Evolutionary conservation across 2,888 invertebrate species (phyloP), one percentile per base, ranked within the genome.

Genomic region (Pyralis farinalis): DNA sequence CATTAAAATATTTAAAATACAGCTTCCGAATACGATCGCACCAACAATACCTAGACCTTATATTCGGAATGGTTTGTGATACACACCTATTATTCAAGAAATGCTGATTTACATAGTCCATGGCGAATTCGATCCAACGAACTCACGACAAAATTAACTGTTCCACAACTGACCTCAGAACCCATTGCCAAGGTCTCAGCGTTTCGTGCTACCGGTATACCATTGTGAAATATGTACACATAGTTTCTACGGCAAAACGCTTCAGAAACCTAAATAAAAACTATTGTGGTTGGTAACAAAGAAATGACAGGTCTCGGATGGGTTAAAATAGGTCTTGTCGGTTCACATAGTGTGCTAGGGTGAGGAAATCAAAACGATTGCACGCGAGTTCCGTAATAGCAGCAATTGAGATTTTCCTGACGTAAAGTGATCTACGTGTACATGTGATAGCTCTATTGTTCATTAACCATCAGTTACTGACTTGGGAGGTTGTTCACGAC

Each of bases 251-350:
- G 49, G 58, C 64, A 64, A 67, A 66, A 63, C 56, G 53, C 54
- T 61, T 62, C 68, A 59, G 63, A 64, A 63, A 63, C 59, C 63
- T 65, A 67, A 38, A 47, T 47, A 71, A 71, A 66, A 66, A 64
- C 73, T 65, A 79, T 79, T 72, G 74, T 71, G 51, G 56, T 4
- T 56, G 46, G 44, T 53, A 71, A 83, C 84, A 83, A 83, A 82
- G 69, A 70, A 84, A 78, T 81, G 68, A 73, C 73, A 67, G 73
- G 74, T 70, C 64, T 66, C 56, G 58, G 49, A 46, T 43, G 43
- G 54, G 55, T 51, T 51, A 58, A 47, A 56, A 45, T 53, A 47
- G 58, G 54, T 61, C 61, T 67, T 54, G 57, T 59, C 58, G 53
- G 63, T 68, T 73, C 65, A 53, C 71, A 70, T 56, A 44, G 47